Evolutionary conservation across 2,888 invertebrate genomes (phyloP).

Genomic region (Lepidocyrtoides sp.): DNA sequence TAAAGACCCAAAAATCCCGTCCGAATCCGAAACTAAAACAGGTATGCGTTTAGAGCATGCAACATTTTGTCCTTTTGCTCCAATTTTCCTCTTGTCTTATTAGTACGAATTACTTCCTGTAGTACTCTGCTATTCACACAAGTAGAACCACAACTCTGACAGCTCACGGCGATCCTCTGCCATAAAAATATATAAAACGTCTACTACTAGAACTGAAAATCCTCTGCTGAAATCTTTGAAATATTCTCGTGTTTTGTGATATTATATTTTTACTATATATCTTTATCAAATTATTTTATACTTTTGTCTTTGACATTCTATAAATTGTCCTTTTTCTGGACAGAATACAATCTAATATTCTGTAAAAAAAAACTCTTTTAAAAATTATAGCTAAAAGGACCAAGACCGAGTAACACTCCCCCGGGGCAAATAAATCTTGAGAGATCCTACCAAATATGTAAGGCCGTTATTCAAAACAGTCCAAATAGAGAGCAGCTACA

Average conservation of each 20-base stretch:
- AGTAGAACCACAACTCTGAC: constrained; percentile 11
- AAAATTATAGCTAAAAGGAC: constrained; percentile 69
- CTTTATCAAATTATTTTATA: not conserved
- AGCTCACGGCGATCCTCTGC: constrained; percentile 61
- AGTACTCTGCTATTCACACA: not conserved
- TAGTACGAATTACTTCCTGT: constrained; percentile 41
- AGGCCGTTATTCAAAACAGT: constrained; percentile 95
- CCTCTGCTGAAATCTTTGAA: constrained; percentile 40
- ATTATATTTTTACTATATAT: not conserved
- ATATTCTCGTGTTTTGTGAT: constrained; percentile 68
- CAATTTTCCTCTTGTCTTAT: constrained; percentile 42
- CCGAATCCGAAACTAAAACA: constrained; percentile 82
- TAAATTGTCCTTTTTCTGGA: not conserved
- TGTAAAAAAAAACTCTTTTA: too few species aligned
- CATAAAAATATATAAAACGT: too few species aligned
- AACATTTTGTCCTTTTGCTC: not conserved
- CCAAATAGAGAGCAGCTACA: constrained; percentile 95
- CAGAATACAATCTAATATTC: too few species aligned
- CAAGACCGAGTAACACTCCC: constrained; percentile 89
- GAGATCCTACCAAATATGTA: constrained; percentile 95
- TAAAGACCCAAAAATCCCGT: constrained; percentile 82
- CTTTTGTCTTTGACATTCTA: constrained; percentile 3
- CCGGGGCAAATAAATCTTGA: constrained; percentile 97
- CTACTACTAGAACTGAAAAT: constrained; percentile 32
- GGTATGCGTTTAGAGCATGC: constrained; percentile 78